These are phyloP conservation scores for Aspidoscelis tigris DNA, from an alignment of 2,113 vertebrate species.

Conservation along the genomic window DNA sequence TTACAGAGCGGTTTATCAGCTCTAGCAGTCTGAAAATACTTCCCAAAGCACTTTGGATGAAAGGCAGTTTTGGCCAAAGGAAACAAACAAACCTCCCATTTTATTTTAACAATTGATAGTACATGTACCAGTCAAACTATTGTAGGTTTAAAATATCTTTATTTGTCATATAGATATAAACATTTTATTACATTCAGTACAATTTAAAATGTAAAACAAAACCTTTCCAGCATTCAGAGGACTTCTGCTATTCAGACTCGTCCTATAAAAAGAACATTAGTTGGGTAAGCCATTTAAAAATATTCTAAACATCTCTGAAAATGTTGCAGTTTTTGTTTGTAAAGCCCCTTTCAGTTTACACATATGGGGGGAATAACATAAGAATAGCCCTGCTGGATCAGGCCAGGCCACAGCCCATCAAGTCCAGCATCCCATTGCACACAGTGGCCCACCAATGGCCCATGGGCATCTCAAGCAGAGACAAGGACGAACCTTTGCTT, in stretches of 20 bases:
- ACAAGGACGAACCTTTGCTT: too few relatives aligned
- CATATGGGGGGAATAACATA: too few relatives aligned
- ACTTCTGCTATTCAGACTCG: slow-evolving; percentile 1
- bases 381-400: too few relatives aligned
- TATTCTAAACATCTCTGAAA: neutral
- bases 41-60: neutral
- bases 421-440: too few relatives aligned
- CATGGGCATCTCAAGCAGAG: too few relatives aligned
- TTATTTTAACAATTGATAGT: neutral
- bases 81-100: too few relatives aligned
- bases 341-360: too few relatives aligned
- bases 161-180: slow-evolving; percentile 20
- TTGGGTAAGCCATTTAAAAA: neutral
- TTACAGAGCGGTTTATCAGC: rapidly evolving
- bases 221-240: slow-evolving; percentile 1
- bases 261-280: slow-evolving; percentile 29
- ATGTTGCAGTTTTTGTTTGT: neutral
- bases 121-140: neutral
- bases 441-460: too few relatives aligned
- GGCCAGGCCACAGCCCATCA: too few relatives aligned
- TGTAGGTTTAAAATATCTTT: slow-evolving; percentile 28
- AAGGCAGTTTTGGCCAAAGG: neutral
- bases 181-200: slow-evolving; percentile 26
- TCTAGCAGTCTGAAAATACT: neutral
- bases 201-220: slow-evolving; percentile 42